A percentile compares a stretch with the other conserved stretches of the same genome.
phyloP scores from a whole-genome alignment of 2,888 invertebrate genomes.

The Autographa pulchrina region DNA sequence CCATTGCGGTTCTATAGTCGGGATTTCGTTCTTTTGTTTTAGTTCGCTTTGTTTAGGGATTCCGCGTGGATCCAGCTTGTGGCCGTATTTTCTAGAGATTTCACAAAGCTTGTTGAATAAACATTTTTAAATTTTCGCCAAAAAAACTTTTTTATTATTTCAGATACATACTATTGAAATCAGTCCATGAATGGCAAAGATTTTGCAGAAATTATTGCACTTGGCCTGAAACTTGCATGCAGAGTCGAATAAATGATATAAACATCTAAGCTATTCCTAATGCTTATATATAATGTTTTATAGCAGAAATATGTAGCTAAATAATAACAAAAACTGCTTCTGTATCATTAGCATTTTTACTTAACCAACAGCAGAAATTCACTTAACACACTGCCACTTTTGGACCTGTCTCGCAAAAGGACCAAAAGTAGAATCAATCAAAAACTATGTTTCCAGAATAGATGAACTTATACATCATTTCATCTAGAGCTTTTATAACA shows the following conservation, averaged over 20 bases:
- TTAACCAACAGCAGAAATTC: no score
- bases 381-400: no score
- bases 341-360: no score
- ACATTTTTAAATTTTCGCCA: constrained; percentile 18
- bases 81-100: constrained; percentile 40
- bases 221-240: not conserved
- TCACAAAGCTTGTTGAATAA: constrained; percentile 31
- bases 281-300: no score
- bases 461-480: not conserved
- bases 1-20: constrained; percentile 45
- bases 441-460: no score
- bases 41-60: constrained; percentile 52
- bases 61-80: constrained; percentile 43
- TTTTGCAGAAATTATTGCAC: not conserved
- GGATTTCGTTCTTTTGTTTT: constrained; percentile 56
- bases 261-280: no score
- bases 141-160: not conserved
- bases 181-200: not conserved
- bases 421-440: no score
- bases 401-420: no score
- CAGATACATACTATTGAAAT: not conserved
- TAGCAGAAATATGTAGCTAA: no score
- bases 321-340: no score
- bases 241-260: no score
- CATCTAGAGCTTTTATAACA: not conserved